Conservation (phyloP, 1,140 invertebrate species). For the Dendroctonus valens region DNA sequence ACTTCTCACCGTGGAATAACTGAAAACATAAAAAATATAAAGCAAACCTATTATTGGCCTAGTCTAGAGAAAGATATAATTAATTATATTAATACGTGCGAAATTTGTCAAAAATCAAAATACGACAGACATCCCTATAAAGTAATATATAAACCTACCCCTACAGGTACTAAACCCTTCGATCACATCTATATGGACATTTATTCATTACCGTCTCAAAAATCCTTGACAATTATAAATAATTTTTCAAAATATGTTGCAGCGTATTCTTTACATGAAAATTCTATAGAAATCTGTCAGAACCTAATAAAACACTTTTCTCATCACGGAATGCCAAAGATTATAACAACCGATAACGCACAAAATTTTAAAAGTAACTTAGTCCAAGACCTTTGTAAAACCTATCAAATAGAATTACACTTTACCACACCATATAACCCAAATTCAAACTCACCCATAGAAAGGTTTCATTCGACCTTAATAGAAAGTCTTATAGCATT, state of each 20-base stretch:
- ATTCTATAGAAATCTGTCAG: conserved; percentile 7
- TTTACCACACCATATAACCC: too few species aligned
- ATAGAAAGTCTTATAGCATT: conserved; percentile 9
- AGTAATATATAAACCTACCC: too few species aligned
- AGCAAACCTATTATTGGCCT: too few species aligned
- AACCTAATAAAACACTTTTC: conserved; percentile 17
- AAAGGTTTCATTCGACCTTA: conserved; percentile 6
- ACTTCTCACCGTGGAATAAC: too few species aligned
- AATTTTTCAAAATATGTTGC: conserved; percentile 27
- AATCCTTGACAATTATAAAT: conserved; percentile 26
- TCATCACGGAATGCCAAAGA: conserved; percentile 5
- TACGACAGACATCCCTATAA: too few species aligned
- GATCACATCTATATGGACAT: conserved; percentile 20
- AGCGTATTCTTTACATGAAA: conserved; percentile 16
- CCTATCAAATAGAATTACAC: too few species aligned
- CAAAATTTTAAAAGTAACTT: conserved; percentile 13
- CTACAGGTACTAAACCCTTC: conserved; percentile 28
- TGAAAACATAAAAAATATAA: too few species aligned
- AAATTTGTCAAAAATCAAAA: too few species aligned
- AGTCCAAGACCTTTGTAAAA: too few species aligned
- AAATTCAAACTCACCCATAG: too few species aligned
- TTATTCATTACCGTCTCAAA: conserved; percentile 1
- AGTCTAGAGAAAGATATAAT: too few species aligned
- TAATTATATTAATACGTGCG: too few species aligned
- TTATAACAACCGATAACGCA: conserved; percentile 12